Evolutionary conservation across 2,113 vertebrate species (phyloP).

Genomic region (Diadophis punctatus): DNA sequence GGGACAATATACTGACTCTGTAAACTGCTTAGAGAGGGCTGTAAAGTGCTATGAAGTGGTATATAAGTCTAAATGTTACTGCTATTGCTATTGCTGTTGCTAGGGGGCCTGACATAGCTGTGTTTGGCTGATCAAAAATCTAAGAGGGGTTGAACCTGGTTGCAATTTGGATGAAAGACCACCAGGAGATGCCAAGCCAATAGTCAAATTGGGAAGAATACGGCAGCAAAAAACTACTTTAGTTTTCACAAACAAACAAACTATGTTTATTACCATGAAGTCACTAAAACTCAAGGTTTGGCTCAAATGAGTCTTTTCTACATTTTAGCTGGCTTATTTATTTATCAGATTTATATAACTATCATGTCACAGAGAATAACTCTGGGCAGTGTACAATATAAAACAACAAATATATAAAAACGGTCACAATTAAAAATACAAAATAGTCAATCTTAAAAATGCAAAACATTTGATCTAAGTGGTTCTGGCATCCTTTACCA

Average conservation of each 20-base stretch:
- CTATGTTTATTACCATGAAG: background rate
- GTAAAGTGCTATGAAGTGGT: background rate
- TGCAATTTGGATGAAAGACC: background rate
- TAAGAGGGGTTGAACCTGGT: background rate
- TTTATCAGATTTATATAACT: background rate
- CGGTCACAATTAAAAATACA: background rate
- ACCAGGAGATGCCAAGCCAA: background rate
- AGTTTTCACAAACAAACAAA: background rate
- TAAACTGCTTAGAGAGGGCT: background rate
- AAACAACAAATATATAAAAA: background rate
- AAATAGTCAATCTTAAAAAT: background rate
- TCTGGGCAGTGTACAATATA: background rate
- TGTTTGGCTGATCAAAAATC: background rate
- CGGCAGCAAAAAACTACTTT: background rate
- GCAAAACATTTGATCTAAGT: background rate
- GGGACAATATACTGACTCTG: background rate
- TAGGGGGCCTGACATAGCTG: background rate
- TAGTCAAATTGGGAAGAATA: background rate
- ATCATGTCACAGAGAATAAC: background rate
- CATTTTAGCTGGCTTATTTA: background rate
- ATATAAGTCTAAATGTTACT: background rate
- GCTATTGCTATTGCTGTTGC: background rate
- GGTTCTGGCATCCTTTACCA: background rate
- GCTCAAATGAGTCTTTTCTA: background rate
- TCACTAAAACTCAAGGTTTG: background rate